Base-by-base conservation (phyloP, 2,888 invertebrate species). In the Gisinianus flammeolus region DNA sequence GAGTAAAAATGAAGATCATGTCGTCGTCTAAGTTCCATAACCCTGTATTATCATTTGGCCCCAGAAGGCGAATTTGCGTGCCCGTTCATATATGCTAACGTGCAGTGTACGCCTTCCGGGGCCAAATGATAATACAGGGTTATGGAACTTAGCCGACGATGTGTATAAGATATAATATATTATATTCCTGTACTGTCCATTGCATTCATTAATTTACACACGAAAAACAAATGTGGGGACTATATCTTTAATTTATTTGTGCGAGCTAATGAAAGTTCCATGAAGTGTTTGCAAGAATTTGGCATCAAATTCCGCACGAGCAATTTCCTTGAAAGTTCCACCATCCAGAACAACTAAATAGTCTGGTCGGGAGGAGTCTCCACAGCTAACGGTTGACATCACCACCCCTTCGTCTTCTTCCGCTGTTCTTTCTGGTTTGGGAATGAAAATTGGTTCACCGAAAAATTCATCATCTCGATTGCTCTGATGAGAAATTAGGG, bases 371-470 rank as follows among this genome's bases (percentile, higher is more conserved):
- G 73, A 81, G 30, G 80, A 78, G 56, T 84, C 81, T 12, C 85
- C 81, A 70, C 86, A 86, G 31, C 86, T 85, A 2, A 85, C 85
- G 30, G 86, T 82, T n/a, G 85, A 83, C 44, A 87, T 79, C 6
- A 87, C 69, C 2, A 77, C 35, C 4, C 70, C 74, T 16, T 78
- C 69, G 28, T 78, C 78, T 69, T 78, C 78, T n/a, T 74, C 52
- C 6, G 56, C 16, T 30, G n/a, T 22, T 33, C 24, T 31, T 2
- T 62, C 35, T 4, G 89, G 89, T 33, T 86, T 82, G 0, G 88
- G 85, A 5, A 89, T 86, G 82, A 89, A 89, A 31, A 88, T 85
- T 2, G 88, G 87, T 83, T 89, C 89, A 16, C 87, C 86, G 0
- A 87, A 86, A 79, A 86, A 86, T 78, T 86, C 86, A 31, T 86